Evolutionary conservation across 2,888 invertebrate genomes (phyloP), one percentile per base, ranked within the genome.

Genomic region (Petrolisthes cinctipes): DNA sequence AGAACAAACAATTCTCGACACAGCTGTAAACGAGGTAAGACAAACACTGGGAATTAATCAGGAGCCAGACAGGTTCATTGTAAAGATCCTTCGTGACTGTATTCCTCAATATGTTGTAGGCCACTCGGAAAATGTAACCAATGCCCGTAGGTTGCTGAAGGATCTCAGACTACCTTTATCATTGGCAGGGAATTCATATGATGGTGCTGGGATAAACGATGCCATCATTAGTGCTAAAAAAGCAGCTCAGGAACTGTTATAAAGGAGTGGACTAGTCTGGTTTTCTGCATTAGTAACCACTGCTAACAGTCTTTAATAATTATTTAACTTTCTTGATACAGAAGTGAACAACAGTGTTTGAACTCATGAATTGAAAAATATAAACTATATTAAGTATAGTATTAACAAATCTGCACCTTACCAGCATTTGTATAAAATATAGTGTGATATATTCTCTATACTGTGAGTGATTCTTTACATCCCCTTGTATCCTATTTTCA

Each of bases 81-180:
- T 96, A 0, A 95, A 94, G 91, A 94, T 97, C 92, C 93, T 97
- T 89, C 93, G 94, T 91, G 94, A 97, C 90, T 98, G 98, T 93
- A 98, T 99, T 91, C 98, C 98, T 0, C 98, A 98, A 93, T 97
- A 99, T 93, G 93, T 95, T 0, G 94, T 99, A 51, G 98, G 98
- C 0, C 98, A 99, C 93, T 94, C 94, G 91, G 94, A 95, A 83
- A 95, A 95, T 91, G 93, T 97, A 1, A 93, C 94, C 3, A 93
- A 94, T 78, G 96, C 98, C 79, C 94, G 95, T 37, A 93, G 94
- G 51, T 97, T 97, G 92, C 95, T 98, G 84, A 92, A 93, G 75
- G 92, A 94, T 0, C 94, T 95, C 82, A 94, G 95, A 84, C 93
- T 98, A 90, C 97, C 97, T 0, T 92, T 99, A 83, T 95, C 95